A percentile compares a stretch with the other conserved stretches of the same genome.
Conservation (phyloP, 1,140 invertebrate genomes). For the Episyrphus balteatus region DNA sequence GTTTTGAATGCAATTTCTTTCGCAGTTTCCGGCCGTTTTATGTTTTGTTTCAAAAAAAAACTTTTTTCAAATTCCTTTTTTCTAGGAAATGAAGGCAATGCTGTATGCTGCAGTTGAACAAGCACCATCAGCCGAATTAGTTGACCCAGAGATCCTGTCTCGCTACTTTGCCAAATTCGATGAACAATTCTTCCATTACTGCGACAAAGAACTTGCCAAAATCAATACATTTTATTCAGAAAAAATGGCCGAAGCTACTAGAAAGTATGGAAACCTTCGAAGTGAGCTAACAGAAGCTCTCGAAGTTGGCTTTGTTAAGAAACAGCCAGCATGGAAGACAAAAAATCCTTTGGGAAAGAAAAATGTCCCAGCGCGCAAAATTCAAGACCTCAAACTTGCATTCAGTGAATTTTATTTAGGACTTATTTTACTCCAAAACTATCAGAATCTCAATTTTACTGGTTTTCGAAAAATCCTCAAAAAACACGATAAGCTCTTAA, state of each 20-base stretch:
- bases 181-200: conserved; percentile 75
- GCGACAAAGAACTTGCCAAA: conserved; percentile 74
- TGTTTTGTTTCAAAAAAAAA: no score
- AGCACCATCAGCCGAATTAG: conserved; percentile 55
- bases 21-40: no score
- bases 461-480: conserved; percentile 90
- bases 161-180: conserved; percentile 72
- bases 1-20: no score
- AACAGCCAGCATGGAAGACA: conserved; percentile 36
- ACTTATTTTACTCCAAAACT: conserved; percentile 64
- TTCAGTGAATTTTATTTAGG: conserved; percentile 88
- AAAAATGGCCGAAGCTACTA: conserved; percentile 75
- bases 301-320: conserved; percentile 34
- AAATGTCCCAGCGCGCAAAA: conserved; percentile 49
- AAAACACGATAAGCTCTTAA: conserved; percentile 78
- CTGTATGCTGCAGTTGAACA: conserved; percentile 61
- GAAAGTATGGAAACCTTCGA: conserved; percentile 65
- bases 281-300: conserved; percentile 54
- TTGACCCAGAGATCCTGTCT: conserved; percentile 53
- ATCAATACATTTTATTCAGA: conserved; percentile 84
- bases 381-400: conserved; percentile 79
- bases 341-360: conserved; percentile 46
- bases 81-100: conserved; percentile 63
- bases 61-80: neutral
- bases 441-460: conserved; percentile 77